Evolutionary conservation across 2,113 vertebrate genomes (phyloP).

Genomic region (Mola mola): DNA sequence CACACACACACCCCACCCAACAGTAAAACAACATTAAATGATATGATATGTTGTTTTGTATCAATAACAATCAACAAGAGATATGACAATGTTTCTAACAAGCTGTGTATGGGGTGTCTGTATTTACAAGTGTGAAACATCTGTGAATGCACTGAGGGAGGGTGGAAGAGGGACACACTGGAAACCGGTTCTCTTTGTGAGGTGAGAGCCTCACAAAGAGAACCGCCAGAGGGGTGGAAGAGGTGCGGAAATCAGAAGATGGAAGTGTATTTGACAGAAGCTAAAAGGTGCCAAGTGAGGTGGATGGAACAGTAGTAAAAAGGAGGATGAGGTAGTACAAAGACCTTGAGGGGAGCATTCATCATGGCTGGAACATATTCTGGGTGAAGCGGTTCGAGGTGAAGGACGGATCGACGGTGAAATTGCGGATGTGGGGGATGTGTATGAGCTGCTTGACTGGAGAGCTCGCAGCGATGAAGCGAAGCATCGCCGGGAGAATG

Average conservation of each 20-base stretch:
- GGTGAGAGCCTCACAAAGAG: conserved; percentile 14
- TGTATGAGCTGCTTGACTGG: no score
- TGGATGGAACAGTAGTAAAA: conserved; percentile 2
- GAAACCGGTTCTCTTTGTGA: no score
- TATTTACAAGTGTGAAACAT: no score
- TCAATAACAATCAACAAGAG: no score
- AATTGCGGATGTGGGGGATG: no score
- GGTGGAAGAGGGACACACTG: no score
- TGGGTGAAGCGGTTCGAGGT: neutral
- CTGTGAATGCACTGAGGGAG: no score
- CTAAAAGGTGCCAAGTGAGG: conserved; percentile 10
- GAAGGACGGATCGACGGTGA: neutral
- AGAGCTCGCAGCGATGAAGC: no score
- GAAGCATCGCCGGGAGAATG: neutral
- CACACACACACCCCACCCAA: no score
- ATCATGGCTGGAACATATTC: conserved; percentile 12
- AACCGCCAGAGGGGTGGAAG: conserved; percentile 23
- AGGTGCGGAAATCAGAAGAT: conserved; percentile 18
- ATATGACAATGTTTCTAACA: neutral
- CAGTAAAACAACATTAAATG: no score
- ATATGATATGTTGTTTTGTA: no score
- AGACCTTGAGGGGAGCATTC: conserved; percentile 39
- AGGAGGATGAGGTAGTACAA: conserved; percentile 3
- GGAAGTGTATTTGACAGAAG: conserved; percentile 27
- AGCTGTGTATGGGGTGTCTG: neutral